Evolutionary conservation across 2,888 invertebrate species (phyloP).

Genomic region (Eurois occulta): DNA sequence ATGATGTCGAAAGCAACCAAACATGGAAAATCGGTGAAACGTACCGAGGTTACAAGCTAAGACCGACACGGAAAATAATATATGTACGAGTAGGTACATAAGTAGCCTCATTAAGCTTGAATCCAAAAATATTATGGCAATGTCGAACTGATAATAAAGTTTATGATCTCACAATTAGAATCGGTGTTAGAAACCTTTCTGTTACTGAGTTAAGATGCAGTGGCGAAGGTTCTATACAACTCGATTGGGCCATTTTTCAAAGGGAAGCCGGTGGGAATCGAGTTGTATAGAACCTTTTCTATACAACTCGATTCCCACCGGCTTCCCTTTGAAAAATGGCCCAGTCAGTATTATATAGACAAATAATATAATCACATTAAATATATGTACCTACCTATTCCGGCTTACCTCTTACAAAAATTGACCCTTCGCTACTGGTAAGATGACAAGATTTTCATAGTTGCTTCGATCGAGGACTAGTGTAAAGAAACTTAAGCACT

Average conservation of each 20-base stretch:
- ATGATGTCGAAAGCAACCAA: constrained; percentile 68
- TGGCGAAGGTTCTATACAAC: too few relatives aligned
- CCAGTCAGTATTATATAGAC: too few relatives aligned
- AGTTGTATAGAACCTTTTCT: too few relatives aligned
- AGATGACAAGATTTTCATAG: not conserved
- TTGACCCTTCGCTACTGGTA: too few relatives aligned
- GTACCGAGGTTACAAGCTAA: not conserved
- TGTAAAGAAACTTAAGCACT: not conserved
- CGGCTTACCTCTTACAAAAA: too few relatives aligned
- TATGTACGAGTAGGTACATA: not conserved
- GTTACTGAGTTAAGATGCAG: not conserved
- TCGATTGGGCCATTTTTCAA: too few relatives aligned
- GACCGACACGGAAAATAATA: not conserved
- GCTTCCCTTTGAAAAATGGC: too few relatives aligned
- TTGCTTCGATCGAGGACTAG: not conserved
- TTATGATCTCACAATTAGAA: not conserved
- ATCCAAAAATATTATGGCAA: not conserved
- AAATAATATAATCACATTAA: too few relatives aligned
- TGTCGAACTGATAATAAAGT: too few relatives aligned
- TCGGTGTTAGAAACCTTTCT: not conserved
- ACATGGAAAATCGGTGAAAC: not conserved
- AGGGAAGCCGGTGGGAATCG: too few relatives aligned
- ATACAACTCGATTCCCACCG: too few relatives aligned
- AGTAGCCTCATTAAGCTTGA: not conserved
- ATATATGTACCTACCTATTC: too few relatives aligned